Conservation (phyloP, 2,797 vertebrate genomes). For the Chloroceryle inda region DNA sequence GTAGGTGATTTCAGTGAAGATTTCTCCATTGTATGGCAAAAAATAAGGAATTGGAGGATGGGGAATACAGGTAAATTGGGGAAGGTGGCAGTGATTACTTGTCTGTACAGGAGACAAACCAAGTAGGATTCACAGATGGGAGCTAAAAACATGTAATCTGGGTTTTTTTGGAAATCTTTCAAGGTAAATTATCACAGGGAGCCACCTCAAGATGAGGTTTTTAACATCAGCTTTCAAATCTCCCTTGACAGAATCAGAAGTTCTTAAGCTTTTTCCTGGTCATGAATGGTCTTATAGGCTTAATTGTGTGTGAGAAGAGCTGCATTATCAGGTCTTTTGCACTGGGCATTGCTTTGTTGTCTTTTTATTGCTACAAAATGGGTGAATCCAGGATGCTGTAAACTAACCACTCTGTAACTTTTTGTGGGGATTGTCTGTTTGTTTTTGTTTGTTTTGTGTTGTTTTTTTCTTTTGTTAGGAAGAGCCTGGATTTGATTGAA, state of each 20-base stretch:
- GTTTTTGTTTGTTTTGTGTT: not conserved
- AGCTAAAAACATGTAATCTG: not conserved
- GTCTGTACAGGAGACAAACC: not conserved
- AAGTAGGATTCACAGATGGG: not conserved
- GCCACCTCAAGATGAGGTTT: not conserved
- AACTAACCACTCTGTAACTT: not conserved
- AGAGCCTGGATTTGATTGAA: constrained; percentile 98
- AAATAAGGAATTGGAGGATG: not conserved
- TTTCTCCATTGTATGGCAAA: not conserved
- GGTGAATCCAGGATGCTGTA: not conserved
- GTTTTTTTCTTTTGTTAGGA: constrained; percentile 83
- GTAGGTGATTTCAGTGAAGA: not conserved
- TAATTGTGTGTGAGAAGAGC: not conserved
- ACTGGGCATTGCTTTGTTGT: rapidly evolving
- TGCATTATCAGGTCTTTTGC: not conserved
- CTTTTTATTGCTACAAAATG: not conserved
- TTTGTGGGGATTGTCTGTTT: not conserved
- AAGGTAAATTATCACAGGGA: not conserved
- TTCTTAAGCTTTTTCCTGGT: not conserved
- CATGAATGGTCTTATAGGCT: not conserved
- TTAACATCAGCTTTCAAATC: not conserved
- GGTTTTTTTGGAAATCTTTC: not conserved
- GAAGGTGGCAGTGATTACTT: not conserved
- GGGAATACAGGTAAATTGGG: not conserved
- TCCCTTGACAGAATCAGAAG: not conserved